These are phyloP conservation scores for Uria aalge DNA, from an alignment of 2,113 vertebrate species.

Conservation along the genomic window DNA sequence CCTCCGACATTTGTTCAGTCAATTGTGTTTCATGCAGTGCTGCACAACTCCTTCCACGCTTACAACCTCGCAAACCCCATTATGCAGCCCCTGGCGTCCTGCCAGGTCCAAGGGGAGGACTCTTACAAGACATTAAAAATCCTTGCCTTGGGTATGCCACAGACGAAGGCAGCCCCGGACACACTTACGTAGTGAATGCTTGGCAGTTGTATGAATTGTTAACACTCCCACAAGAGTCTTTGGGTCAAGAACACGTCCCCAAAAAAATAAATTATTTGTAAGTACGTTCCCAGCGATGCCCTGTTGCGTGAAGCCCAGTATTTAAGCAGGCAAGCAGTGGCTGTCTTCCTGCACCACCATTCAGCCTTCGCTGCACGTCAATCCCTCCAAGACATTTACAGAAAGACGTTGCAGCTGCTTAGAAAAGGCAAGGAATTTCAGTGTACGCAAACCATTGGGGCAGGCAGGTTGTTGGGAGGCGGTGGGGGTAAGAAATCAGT, in stretches of 20 bases:
- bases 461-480: background rate
- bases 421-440: background rate
- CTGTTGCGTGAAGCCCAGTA: background rate
- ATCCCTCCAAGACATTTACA: background rate
- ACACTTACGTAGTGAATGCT: rapidly evolving
- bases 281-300: background rate
- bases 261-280: background rate
- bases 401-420: conserved; percentile 13
- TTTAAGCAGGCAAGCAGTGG: background rate
- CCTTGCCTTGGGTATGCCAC: background rate
- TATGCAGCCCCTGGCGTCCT: background rate
- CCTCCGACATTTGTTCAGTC: conserved; percentile 31
- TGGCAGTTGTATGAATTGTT: background rate
- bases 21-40: background rate
- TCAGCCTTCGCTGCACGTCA: background rate
- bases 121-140: background rate
- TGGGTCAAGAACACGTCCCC: background rate
- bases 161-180: rapidly evolving
- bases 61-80: background rate
- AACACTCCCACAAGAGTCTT: background rate
- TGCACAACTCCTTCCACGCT: conserved; percentile 21
- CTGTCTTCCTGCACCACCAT: background rate
- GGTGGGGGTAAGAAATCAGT: background rate
- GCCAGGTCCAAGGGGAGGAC: background rate
- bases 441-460: background rate